These are phyloP conservation scores for Saccostrea glomerata DNA, from an alignment of 1,140 invertebrate species.

Conservation along the genomic window DNA sequence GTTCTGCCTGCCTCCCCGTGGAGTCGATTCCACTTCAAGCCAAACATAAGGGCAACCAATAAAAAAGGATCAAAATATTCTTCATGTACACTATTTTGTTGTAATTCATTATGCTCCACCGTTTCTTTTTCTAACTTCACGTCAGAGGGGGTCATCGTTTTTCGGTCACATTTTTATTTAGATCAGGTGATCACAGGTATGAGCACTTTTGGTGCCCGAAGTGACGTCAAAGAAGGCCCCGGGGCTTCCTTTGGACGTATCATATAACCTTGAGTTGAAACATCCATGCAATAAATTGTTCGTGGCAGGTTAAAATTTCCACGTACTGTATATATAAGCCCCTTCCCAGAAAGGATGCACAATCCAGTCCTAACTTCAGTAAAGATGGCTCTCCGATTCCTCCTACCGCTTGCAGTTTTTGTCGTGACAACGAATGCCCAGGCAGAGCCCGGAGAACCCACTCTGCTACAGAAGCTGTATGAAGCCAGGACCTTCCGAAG, in stretches of 20 bases:
- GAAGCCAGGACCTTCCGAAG: background rate
- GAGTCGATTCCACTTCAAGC: too few species aligned
- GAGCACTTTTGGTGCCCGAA: background rate
- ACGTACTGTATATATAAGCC: background rate
- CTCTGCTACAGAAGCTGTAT: background rate
- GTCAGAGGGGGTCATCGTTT: too few species aligned
- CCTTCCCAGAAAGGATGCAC: background rate
- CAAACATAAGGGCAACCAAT: too few species aligned
- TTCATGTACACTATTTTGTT: too few species aligned
- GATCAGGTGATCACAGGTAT: too few species aligned
- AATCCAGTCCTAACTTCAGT: background rate
- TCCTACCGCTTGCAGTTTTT: background rate
- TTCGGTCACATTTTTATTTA: too few species aligned
- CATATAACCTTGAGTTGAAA: background rate
- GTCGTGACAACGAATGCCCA: background rate
- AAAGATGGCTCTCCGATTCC: background rate
- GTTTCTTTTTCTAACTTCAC: too few species aligned
- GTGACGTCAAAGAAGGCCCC: background rate
- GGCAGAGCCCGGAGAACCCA: background rate
- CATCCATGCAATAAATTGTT: conserved; percentile 1
- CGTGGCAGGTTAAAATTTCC: background rate
- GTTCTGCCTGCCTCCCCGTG: too few species aligned
- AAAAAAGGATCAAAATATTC: too few species aligned
- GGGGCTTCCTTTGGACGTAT: background rate
- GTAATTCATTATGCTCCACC: too few species aligned